phyloP scores from a whole-genome alignment of 35 echinoderm and acorn worm genomes.

The Anneissia japonica region DNA sequence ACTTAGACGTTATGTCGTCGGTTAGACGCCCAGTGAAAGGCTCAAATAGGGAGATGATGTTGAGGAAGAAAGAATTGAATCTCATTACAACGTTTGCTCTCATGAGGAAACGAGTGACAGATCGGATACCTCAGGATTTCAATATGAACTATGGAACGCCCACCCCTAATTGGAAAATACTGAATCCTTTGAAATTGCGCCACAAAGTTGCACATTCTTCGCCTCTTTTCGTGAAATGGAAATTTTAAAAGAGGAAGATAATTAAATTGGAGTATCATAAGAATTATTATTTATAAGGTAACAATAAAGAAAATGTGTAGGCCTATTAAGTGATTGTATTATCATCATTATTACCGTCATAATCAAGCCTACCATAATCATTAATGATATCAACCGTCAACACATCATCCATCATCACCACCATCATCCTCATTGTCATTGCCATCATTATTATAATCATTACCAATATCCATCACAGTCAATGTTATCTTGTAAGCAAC shows the following conservation, averaged over 20 bases:
- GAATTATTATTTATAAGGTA: too few species aligned
- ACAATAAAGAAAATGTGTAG: too few species aligned
- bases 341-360: too few species aligned
- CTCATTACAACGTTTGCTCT: conserved; percentile 62
- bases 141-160: conserved; percentile 91
- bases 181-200: conserved; percentile 85
- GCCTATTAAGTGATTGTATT: too few species aligned
- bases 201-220: conserved; percentile 82
- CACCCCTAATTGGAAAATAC: conserved; percentile 98
- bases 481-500: too few species aligned
- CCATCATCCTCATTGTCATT: too few species aligned
- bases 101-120: conserved; percentile 86
- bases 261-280: too few species aligned
- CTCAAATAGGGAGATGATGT: conserved; percentile 82
- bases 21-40: conserved; percentile 84
- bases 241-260: conserved; percentile 48
- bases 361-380: too few species aligned
- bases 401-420: too few species aligned
- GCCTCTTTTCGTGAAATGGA: conserved; percentile 77
- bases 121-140: conserved; percentile 64
- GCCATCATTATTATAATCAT: too few species aligned
- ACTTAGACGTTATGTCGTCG: conserved; percentile 64
- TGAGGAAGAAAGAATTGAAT: conserved; percentile 87
- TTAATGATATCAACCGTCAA: too few species aligned
- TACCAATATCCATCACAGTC: too few species aligned